These are phyloP conservation scores for Triops cancriformis DNA, from an alignment of 1,140 invertebrate species.

Conservation along the genomic window DNA sequence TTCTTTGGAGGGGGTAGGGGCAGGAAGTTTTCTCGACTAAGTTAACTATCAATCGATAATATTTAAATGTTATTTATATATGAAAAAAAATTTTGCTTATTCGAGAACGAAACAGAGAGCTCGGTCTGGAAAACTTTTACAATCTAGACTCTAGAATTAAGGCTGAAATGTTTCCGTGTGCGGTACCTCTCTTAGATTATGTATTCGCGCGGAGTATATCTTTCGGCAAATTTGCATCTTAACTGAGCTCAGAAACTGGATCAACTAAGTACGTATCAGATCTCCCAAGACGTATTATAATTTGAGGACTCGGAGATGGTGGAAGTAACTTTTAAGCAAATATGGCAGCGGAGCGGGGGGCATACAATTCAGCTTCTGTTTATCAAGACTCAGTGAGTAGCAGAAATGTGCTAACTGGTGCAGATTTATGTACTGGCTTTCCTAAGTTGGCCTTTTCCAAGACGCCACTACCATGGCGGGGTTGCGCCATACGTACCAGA, in stretches of 20 bases:
- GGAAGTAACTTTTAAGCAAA: neutral
- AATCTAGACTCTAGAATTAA: too few relatives aligned
- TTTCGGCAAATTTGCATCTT: neutral
- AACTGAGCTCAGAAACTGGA: neutral
- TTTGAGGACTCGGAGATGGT: neutral
- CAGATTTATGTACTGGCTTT: neutral
- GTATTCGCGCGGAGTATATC: neutral
- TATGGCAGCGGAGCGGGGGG: neutral
- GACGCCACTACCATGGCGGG: neutral
- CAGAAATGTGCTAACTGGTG: constrained; percentile 10
- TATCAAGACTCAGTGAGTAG: neutral
- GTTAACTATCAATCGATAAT: too few relatives aligned
- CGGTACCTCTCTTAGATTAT: neutral
- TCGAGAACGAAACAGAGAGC: too few relatives aligned
- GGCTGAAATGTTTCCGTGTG: too few relatives aligned
- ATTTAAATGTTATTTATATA: too few relatives aligned
- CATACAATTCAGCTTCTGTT: neutral
- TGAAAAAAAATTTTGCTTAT: too few relatives aligned
- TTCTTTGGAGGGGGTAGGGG: too few relatives aligned
- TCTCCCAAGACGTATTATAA: neutral
- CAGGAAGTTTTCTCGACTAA: too few relatives aligned
- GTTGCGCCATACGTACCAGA: neutral
- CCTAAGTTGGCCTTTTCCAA: neutral
- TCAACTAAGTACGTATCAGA: neutral
- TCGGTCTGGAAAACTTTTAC: too few relatives aligned